Evolutionary conservation across 2,113 vertebrate species (phyloP), one percentile per base, ranked within the genome.

Genomic region (Jacana jacana): DNA sequence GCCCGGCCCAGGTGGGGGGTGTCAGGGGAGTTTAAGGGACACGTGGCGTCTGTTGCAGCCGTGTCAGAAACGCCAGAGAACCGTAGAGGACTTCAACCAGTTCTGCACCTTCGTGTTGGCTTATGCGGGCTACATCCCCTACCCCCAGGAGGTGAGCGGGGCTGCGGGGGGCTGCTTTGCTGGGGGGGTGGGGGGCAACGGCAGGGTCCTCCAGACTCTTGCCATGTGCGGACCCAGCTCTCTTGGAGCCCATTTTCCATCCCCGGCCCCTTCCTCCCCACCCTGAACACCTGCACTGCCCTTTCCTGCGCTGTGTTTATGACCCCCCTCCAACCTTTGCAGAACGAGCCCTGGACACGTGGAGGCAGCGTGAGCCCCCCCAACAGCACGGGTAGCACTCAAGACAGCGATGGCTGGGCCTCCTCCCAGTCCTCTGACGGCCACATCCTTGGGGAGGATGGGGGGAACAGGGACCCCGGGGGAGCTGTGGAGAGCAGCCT

Each of bases 81-180:
- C 99, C 0, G 99, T 99, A 33, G 99, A 99, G 91, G 99, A 99
- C 95, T 99, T 99, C 97, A 99, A 99, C 97, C 99, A 99, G 96
- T 99, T 99, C 98, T 99, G 99, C 96, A 99, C 99, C 57, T 99
- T 99, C 15, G 99, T 99, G 61, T 90, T 99, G 97, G 99, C 99
- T 28, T 99, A 99, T 20, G 99, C 99, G 8, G 99, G 99, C 52
- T 99, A 99, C 97, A 99, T 99, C 96, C 99, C 99, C 0, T 99
- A 99, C 72, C 99, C 99, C 1, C 98, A 99, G 70, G 99, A 99
- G 99, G 99, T 99, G 94, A 98, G 89, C 0, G 1, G 17, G 57
- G 40, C 33, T 77, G 40, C 33, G 89, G 0, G 1, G 17, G 57
- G 40, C 33, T 77, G 40, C 33, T 69, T 39, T n/a, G 7, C 48